Conservation (phyloP, 2,113 vertebrate genomes). For the Salvator merianae region DNA sequence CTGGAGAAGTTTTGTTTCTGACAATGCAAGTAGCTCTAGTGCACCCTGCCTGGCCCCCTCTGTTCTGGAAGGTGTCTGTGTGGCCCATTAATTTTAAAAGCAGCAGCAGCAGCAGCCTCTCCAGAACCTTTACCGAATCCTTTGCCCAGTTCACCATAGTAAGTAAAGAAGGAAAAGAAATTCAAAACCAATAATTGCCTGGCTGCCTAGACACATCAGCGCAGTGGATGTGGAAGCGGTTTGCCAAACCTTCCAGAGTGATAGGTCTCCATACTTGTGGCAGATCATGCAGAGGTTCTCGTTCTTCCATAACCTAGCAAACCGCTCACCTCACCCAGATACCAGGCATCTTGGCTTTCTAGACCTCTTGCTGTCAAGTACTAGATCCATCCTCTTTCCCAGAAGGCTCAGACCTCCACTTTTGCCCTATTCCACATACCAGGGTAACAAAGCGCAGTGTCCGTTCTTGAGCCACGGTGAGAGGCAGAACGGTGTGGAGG, state of each 20-base stretch:
- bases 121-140: not conserved
- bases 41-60: no score
- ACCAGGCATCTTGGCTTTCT: not conserved
- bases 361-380: not conserved
- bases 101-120: no score
- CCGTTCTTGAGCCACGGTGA: not conserved
- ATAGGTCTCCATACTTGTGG: not conserved
- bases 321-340: not conserved
- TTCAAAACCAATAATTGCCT: no score
- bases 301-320: not conserved
- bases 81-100: no score
- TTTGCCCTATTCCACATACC: not conserved
- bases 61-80: no score
- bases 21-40: no score
- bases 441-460: constrained; percentile 18
- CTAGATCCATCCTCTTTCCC: not conserved
- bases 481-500: not conserved
- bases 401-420: not conserved
- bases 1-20: no score
- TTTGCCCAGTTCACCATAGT: not conserved
- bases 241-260: no score
- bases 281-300: not conserved
- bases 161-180: no score
- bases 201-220: no score
- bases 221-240: no score